Conservation (phyloP, 2,113 vertebrate genomes). For the Antennarius striatus region DNA sequence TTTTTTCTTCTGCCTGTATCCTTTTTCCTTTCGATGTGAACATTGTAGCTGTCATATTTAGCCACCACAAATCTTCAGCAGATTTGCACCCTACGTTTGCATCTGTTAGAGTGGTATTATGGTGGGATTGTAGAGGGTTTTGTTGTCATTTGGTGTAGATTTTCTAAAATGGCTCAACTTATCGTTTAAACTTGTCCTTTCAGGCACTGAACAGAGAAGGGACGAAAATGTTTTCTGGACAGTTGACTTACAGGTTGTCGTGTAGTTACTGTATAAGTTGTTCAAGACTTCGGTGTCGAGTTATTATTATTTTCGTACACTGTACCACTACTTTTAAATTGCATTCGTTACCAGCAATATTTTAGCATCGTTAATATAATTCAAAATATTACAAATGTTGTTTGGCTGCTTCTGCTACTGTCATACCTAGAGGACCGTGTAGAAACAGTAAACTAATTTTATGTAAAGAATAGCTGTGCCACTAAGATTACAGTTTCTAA, state of each 20-base stretch:
- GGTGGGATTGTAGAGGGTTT: constrained; percentile 7
- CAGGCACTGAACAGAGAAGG: too few relatives aligned
- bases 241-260: constrained; percentile 1
- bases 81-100: constrained; percentile 32
- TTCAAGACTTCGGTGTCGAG: not conserved
- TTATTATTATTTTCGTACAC: not conserved
- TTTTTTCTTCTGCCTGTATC: constrained; percentile 27
- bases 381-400: too few relatives aligned
- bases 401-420: too few relatives aligned
- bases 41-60: constrained; percentile 48
- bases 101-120: not conserved
- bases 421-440: too few relatives aligned
- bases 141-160: constrained; percentile 12
- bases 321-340: too few relatives aligned
- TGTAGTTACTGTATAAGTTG: not conserved
- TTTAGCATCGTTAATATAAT: too few relatives aligned
- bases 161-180: not conserved
- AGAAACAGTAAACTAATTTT: constrained; percentile 3
- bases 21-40: constrained; percentile 15
- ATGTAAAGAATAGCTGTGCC: constrained; percentile 4
- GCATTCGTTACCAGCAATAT: too few relatives aligned
- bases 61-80: constrained; percentile 36
- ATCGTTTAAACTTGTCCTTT: constrained; percentile 1
- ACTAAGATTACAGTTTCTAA: not conserved
- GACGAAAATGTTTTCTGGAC: constrained; percentile 4